Conservation (phyloP, 2,113 vertebrate genomes). For the Noctilio leporinus region DNA sequence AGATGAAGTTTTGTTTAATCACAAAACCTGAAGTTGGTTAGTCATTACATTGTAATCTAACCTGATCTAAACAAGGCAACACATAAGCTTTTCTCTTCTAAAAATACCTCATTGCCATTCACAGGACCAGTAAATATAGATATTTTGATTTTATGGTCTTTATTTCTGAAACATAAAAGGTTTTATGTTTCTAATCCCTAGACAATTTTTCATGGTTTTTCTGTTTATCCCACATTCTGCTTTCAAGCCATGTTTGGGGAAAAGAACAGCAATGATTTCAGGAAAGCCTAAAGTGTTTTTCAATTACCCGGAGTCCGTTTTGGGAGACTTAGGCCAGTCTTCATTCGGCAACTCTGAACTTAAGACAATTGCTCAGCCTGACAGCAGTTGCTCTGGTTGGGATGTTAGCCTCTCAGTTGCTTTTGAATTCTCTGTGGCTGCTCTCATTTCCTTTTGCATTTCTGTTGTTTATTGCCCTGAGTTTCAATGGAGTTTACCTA, state of each 20-base stretch:
- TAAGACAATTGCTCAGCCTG: not conserved
- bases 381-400: not conserved
- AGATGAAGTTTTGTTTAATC: conserved; percentile 45
- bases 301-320: conserved; percentile 21
- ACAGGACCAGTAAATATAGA: conserved; percentile 48
- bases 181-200: conserved; percentile 60
- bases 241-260: not conserved
- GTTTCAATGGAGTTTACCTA: not conserved
- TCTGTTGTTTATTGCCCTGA: not conserved
- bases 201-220: conserved; percentile 45
- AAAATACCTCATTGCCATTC: conserved; percentile 45
- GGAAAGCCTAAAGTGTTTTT: conserved; percentile 44
- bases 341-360: not conserved
- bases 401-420: not conserved
- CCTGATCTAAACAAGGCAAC: conserved; percentile 38
- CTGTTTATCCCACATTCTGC: conserved; percentile 39
- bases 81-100: conserved; percentile 5
- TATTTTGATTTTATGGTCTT: conserved; percentile 62
- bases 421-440: not conserved
- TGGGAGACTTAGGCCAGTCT: not conserved
- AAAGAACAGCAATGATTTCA: not conserved
- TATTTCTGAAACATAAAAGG: conserved; percentile 62
- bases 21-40: conserved; percentile 47
- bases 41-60: conserved; percentile 46
- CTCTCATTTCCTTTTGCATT: not conserved